Conservation (phyloP, 1,140 invertebrate species). For the Diprion similis region DNA sequence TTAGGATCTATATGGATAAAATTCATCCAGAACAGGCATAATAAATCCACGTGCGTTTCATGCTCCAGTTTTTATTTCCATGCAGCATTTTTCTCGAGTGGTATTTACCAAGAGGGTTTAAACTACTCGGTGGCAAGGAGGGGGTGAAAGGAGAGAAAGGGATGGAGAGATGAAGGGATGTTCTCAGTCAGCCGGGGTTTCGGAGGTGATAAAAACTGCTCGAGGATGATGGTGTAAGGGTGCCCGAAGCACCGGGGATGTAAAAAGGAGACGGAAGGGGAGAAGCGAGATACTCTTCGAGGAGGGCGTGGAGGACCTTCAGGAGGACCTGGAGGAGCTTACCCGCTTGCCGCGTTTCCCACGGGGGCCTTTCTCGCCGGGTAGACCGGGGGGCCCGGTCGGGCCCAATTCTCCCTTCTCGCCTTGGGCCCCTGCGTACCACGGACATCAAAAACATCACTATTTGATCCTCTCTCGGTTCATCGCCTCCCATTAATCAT, state of each 20-base stretch:
- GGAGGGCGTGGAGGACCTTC: conserved; percentile 22
- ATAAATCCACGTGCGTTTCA: too few species aligned
- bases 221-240: background rate
- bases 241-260: background rate
- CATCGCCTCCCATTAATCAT: conserved; percentile 18
- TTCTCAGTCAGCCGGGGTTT: conserved; percentile 3
- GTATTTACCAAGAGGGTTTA: background rate
- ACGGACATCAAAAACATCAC: conserved; percentile 31
- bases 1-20: too few species aligned
- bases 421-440: conserved; percentile 72
- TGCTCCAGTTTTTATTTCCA: background rate
- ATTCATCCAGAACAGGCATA: too few species aligned
- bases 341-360: conserved; percentile 88
- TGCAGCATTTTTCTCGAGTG: background rate
- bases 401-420: conserved; percentile 80
- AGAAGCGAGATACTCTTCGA: background rate
- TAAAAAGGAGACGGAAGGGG: background rate
- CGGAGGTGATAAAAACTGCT: background rate
- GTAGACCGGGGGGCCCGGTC: conserved; percentile 74
- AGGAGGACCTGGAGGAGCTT: conserved; percentile 66
- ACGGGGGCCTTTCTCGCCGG: conserved; percentile 78
- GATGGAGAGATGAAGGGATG: too few species aligned
- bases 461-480: conserved; percentile 20
- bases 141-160: too few species aligned
- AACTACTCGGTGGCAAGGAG: background rate